Evolutionary conservation across 92 coral and sea anemone genomes (phyloP), one percentile per base, ranked within the genome.

Genomic region (Zoanthus sociatus): DNA sequence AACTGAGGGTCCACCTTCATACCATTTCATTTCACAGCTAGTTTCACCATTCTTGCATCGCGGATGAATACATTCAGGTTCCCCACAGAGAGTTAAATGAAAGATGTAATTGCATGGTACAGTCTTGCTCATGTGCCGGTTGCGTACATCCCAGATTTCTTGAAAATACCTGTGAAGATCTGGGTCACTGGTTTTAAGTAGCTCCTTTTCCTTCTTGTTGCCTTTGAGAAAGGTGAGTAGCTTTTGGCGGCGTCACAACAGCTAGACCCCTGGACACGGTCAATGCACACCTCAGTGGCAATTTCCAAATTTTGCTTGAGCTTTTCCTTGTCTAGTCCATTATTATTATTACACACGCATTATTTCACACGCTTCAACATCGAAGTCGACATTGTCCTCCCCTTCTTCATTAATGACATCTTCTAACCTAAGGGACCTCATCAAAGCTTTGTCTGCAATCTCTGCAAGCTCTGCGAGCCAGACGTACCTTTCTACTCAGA

Each of bases 211-310:
- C 46, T 81, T 86, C 82, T 86, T 86, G 66, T 76, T 85, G 30
- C 85, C 88, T 68, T 90, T 90, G n/a, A 82, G 79, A 53, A 86
- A 89, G 51, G 60, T 70, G 45, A 89, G 89, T 10, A 89, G 89
- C 7, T 78, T 46, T 20, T 76, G 91, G 20, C 81, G 76, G 58
- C 58, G 48, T 79, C 73, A 84, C 82, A 73, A 33, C 82, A 84
- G 88, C 88, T 84, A 21, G 79, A n/a, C 48, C 79, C 72, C 51
- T 84, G 79, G 13, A 71, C 81, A 11, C 56, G 13, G 72, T 73
- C 78, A 53, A 84, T 84, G 73, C 73, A 84, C n/a, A 73, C 82
- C 30, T 84, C 81, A 30, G 88, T 51, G 15, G 79, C 88, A 20
- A 53, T n/a, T 73, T 84, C 79, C 69, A 84, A 71, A 26, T 84